These are phyloP conservation scores for Cephalopterus ornatus DNA, from an alignment of 2,113 vertebrate genomes.

Conservation along the genomic window DNA sequence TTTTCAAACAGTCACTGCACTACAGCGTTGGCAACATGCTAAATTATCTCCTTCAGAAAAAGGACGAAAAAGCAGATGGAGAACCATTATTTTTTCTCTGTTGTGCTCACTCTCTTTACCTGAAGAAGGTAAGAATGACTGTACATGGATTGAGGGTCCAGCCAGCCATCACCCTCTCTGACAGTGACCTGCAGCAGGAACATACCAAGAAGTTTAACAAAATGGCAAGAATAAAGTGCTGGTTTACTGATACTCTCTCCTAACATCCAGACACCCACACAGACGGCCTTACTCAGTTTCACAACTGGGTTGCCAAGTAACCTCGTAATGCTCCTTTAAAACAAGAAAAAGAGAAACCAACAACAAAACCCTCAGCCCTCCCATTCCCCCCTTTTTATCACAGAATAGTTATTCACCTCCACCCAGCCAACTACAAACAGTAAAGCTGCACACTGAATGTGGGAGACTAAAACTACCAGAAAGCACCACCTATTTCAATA, in stretches of 20 bases:
- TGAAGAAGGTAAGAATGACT: background rate
- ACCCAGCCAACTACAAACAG: background rate
- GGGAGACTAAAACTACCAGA: background rate
- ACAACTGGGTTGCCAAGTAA: background rate
- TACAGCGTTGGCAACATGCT: fast-evolving
- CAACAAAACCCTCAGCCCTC: background rate
- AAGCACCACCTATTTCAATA: background rate
- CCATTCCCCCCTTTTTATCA: fast-evolving
- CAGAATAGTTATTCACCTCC: background rate
- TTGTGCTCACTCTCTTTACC: background rate
- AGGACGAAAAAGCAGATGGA: background rate
- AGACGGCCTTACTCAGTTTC: background rate
- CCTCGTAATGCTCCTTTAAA: background rate
- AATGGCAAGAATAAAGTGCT: background rate
- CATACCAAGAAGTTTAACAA: background rate
- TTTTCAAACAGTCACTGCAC: background rate
- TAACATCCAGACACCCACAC: background rate
- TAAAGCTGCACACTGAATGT: background rate
- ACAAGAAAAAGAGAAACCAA: background rate
- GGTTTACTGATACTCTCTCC: background rate
- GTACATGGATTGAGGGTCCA: fast-evolving
- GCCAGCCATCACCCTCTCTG: background rate
- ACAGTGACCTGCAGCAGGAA: background rate
- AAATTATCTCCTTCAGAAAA: background rate
- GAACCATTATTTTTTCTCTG: background rate